phyloP scores from a whole-genome alignment of 2,888 invertebrate species.

The Lissocephala sabroskyi region DNA sequence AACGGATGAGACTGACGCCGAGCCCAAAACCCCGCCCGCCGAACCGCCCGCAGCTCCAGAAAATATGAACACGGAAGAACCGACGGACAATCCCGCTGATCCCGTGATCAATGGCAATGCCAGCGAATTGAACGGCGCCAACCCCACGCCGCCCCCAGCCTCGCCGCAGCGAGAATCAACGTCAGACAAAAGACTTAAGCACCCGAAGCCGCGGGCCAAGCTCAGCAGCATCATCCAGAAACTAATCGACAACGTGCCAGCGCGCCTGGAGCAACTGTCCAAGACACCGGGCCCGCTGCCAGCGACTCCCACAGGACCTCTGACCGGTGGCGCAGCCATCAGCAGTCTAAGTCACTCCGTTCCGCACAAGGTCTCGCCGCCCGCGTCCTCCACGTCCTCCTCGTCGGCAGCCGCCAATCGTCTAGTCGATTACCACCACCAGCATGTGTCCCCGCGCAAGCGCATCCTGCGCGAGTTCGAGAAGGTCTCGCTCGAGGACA shows the following conservation, averaged over 20 bases:
- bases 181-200: slow-evolving; percentile 68
- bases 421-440: slow-evolving; percentile 71
- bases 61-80: slow-evolving; percentile 56
- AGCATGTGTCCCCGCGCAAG: slow-evolving; percentile 84
- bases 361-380: slow-evolving; percentile 61
- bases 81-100: slow-evolving; percentile 3
- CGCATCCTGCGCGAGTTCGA: slow-evolving; percentile 87
- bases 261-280: slow-evolving; percentile 61
- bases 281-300: slow-evolving; percentile 42
- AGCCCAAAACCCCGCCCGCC: slow-evolving; percentile 11
- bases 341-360: slow-evolving; percentile 45
- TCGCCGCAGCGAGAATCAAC: slow-evolving; percentile 13
- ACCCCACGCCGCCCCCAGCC: not conserved
- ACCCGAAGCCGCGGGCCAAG: slow-evolving; percentile 67
- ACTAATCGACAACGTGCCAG: slow-evolving; percentile 68
- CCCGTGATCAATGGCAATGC: slow-evolving; percentile 25
- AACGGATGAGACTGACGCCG: not conserved
- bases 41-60: slow-evolving; percentile 48
- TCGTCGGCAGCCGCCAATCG: slow-evolving; percentile 61
- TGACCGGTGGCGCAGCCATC: slow-evolving; percentile 42
- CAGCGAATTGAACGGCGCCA: slow-evolving; percentile 30
- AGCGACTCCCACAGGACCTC: slow-evolving; percentile 20
- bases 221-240: slow-evolving; percentile 71
- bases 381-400: too few species aligned
- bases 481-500: slow-evolving; percentile 78